Conservation (phyloP, 2,113 vertebrate genomes). For the Pungitius pungitius region DNA sequence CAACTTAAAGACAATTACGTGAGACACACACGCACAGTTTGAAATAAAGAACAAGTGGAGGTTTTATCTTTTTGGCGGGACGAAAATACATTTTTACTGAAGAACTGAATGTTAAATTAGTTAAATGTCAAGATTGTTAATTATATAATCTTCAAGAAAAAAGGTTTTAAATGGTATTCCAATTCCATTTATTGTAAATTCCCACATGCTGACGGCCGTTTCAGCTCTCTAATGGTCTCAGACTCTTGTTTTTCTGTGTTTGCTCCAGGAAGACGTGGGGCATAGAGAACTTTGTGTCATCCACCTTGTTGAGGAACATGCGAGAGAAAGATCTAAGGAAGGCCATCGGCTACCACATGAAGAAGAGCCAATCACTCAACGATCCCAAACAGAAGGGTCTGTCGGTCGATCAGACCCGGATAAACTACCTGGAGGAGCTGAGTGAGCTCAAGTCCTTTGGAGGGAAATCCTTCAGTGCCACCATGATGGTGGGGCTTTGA, state of each 20-base stretch:
- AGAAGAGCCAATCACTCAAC: slow-evolving; percentile 87
- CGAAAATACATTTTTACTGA: background rate
- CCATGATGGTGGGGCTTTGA: slow-evolving; percentile 85
- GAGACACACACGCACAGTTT: slow-evolving; percentile 66
- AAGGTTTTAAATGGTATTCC: background rate
- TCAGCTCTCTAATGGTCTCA: slow-evolving; percentile 4
- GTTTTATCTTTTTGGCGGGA: background rate
- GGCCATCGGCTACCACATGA: slow-evolving; percentile 94
- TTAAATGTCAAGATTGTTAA: background rate
- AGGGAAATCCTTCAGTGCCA: slow-evolving; percentile 93
- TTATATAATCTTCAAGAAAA: background rate
- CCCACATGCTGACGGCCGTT: background rate
- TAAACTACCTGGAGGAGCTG: slow-evolving; percentile 93
- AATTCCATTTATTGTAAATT: background rate
- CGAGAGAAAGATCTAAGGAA: slow-evolving; percentile 96
- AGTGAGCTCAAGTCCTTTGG: slow-evolving; percentile 92
- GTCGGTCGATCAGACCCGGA: slow-evolving; percentile 85
- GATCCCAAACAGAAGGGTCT: slow-evolving; percentile 92
- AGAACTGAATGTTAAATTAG: background rate
- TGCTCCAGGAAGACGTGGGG: slow-evolving; percentile 93
- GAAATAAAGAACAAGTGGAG: background rate
- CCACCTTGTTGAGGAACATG: slow-evolving; percentile 95
- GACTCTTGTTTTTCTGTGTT: slow-evolving; percentile 24
- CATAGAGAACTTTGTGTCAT: slow-evolving; percentile 96
- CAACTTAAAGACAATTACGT: slow-evolving; percentile 93